Evolutionary conservation across 2,888 invertebrate genomes (phyloP).

Genomic region (Bimastos eiseni): DNA sequence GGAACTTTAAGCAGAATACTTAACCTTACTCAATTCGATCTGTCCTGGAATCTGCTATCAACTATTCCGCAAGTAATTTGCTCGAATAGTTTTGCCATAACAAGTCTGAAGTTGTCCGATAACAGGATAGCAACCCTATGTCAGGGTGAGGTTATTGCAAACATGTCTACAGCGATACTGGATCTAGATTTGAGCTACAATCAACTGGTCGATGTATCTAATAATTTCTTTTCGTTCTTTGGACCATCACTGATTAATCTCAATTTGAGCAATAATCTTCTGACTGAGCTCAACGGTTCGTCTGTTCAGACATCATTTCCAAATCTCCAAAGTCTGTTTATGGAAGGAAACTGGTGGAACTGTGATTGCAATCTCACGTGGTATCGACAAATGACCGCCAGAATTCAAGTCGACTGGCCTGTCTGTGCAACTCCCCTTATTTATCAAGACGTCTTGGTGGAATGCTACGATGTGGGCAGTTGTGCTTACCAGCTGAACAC

Average conservation of each 20-base stretch:
- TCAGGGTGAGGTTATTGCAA: not conserved
- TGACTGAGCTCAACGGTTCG: not conserved
- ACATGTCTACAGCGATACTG: not conserved
- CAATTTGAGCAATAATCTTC: not conserved
- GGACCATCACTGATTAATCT: conserved; percentile 7
- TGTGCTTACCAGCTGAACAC: not conserved
- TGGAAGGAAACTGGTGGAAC: not conserved
- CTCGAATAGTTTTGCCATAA: not conserved
- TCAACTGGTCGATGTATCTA: not conserved
- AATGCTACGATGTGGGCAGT: not conserved
- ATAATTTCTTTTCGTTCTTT: not conserved
- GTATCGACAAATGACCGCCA: not conserved
- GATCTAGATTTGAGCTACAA: conserved; percentile 13
- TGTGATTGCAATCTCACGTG: not conserved
- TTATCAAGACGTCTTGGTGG: not conserved
- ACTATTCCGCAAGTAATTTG: not conserved
- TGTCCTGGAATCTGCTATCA: not conserved
- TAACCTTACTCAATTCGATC: not conserved
- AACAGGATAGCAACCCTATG: not conserved
- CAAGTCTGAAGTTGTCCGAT: not conserved
- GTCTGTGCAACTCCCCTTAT: not conserved
- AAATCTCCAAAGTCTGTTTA: not conserved
- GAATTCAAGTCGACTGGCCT: not conserved
- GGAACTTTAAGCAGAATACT: not conserved
- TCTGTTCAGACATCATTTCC: not conserved